Conservation (phyloP, 2,113 vertebrate genomes). For the Herpailurus yagouaroundi region DNA sequence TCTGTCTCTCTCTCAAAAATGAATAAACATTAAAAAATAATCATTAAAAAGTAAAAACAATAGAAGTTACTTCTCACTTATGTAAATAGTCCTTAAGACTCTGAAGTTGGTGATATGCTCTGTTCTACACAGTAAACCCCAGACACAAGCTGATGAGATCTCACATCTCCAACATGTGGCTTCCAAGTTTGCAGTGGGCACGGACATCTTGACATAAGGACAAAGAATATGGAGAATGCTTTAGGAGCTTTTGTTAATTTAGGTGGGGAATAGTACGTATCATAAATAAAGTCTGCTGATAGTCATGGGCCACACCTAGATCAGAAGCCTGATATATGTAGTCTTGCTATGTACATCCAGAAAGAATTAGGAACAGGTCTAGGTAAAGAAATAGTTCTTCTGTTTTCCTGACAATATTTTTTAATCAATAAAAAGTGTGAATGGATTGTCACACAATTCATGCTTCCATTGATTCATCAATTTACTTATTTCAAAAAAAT, state of each 20-base stretch:
- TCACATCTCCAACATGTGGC: neutral
- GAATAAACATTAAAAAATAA: too few relatives aligned
- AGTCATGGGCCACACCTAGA: neutral
- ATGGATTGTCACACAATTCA: neutral
- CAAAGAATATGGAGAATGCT: neutral
- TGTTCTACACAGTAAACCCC: neutral
- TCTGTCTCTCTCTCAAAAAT: too few relatives aligned
- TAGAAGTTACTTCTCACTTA: neutral
- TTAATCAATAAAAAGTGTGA: neutral
- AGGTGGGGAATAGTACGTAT: neutral
- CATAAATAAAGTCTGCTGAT: neutral
- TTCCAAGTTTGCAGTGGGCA: neutral
- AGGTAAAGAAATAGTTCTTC: neutral
- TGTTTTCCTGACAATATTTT: neutral
- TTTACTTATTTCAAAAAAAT: neutral
- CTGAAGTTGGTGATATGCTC: neutral
- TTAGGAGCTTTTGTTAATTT: neutral
- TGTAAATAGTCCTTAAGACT: neutral
- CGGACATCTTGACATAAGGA: neutral
- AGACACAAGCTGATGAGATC: neutral
- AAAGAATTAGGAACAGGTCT: neutral
- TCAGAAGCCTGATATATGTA: neutral
- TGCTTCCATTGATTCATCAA: neutral
- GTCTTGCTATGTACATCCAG: neutral
- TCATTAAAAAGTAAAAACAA: neutral